phyloP scores from a whole-genome alignment of 2,797 vertebrate genomes.

The Galagoides demidoff region DNA sequence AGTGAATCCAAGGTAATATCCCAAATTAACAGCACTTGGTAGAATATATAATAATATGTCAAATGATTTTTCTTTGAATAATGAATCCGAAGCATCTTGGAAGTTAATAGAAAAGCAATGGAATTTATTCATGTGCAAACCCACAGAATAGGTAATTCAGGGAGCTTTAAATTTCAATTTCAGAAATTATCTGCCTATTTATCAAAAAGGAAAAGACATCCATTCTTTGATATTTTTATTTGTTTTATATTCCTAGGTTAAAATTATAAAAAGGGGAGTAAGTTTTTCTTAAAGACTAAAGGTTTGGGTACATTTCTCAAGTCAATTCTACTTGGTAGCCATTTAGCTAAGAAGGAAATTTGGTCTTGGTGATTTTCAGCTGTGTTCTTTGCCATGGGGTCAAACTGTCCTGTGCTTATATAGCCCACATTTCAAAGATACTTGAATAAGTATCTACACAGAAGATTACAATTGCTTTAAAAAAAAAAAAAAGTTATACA shows the following conservation, averaged over 20 bases:
- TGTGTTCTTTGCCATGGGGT: background rate
- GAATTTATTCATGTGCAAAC: background rate
- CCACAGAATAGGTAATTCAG: background rate
- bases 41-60: background rate
- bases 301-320: conserved; percentile 23
- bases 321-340: background rate
- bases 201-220: background rate
- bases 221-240: background rate
- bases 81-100: background rate
- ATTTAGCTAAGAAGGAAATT: conserved; percentile 34
- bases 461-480: conserved; percentile 43
- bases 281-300: conserved; percentile 3
- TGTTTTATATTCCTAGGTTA: conserved; percentile 9
- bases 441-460: conserved; percentile 53
- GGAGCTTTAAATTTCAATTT: conserved; percentile 21
- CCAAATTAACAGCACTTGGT: background rate
- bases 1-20: background rate
- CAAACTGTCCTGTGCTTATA: conserved; percentile 8
- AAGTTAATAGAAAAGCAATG: background rate
- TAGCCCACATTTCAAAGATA: conserved; percentile 6
- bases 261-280: conserved; percentile 13
- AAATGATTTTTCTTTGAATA: conserved; percentile 31
- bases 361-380: conserved; percentile 24
- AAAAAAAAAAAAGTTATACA: background rate
- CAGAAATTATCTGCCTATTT: background rate